Percentiles rank a stretch among this genome's conserved stretches.
These are phyloP conservation scores for Indri indri DNA, from an alignment of 2,113 vertebrate genomes.

Conservation along the genomic window DNA sequence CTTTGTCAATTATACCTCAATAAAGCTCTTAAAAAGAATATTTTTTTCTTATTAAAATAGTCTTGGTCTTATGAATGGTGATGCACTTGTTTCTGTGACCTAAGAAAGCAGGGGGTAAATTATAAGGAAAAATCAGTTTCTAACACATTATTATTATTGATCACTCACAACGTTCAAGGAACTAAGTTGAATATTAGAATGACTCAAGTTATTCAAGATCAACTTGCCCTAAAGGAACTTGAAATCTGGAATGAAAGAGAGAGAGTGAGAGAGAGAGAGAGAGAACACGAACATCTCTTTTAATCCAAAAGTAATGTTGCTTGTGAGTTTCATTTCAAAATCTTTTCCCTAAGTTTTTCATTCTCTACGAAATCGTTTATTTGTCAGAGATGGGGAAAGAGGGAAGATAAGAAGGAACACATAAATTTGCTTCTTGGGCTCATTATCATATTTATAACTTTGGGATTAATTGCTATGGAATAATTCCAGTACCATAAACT, in stretches of 20 bases:
- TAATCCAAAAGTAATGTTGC: background rate
- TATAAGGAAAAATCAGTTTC: background rate
- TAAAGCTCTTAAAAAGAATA: background rate
- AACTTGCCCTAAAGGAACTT: background rate
- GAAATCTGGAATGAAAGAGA: background rate
- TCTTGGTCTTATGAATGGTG: background rate
- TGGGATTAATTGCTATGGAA: slow-evolving; percentile 71
- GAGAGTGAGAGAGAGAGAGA: background rate
- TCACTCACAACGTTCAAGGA: background rate
- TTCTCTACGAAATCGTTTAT: background rate
- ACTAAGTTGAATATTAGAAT: background rate
- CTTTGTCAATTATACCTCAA: background rate
- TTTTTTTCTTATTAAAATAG: background rate
- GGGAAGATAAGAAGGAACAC: background rate
- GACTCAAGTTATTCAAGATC: background rate
- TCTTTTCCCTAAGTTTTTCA: background rate
- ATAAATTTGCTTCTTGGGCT: slow-evolving; percentile 23
- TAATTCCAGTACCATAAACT: slow-evolving; percentile 66
- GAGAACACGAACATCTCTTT: background rate
- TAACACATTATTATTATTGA: background rate
- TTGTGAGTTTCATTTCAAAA: background rate
- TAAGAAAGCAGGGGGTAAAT: background rate
- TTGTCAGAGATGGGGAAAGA: background rate
- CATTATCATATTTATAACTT: slow-evolving; percentile 66
- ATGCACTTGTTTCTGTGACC: background rate